Evolutionary conservation across 1,140 invertebrate genomes (phyloP), one percentile per base, ranked within the genome.

Genomic region (Habropoda laboriosa): DNA sequence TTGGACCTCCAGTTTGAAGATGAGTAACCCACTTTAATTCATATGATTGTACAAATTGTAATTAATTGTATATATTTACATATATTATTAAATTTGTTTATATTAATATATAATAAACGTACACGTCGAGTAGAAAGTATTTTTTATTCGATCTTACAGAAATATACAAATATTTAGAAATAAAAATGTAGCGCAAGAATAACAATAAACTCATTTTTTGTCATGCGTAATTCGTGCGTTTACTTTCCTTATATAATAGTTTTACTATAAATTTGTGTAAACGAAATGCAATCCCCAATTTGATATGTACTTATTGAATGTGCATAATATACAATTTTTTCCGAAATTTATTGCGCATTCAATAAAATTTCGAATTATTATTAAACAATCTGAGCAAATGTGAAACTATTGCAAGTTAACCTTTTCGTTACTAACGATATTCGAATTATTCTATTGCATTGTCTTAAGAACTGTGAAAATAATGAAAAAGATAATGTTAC

Each of bases 1-100:
- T 90, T 97, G 63, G 96, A 97, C 91, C 93, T 96, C 86, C 95
- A 96, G 89, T 94, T 96, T 77, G 95, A 96, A 79, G 95, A 96
- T 83, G 87, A 88, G 3, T 81, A 71, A 82, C 53, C 38, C 2
- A 38, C 3, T 7, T 13, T 38, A 12, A 27, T 66, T 79, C 35
- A 2, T 66, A 71, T 32, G 53, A 8, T 42, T 86, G 85, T 88
- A 88, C 42, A 88, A 85, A 88, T 60, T 87, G 72, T 80, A 88
- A 88, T 82, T 87, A 85, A 75, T 45, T 87, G 74, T 78, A 87
- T 35, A 86, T 85, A 86, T 32, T 57, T 18, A 68, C 60, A 35
- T 4, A 10, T 30, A 3, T n/a, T n/a, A n/a, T n/a, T n/a, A 79
- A 32, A 30, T 45, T 58, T 76, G 27, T 78, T 51, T 51, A n/a